phyloP scores from a whole-genome alignment of 2,888 invertebrate genomes.

The Phengaris alcon region DNA sequence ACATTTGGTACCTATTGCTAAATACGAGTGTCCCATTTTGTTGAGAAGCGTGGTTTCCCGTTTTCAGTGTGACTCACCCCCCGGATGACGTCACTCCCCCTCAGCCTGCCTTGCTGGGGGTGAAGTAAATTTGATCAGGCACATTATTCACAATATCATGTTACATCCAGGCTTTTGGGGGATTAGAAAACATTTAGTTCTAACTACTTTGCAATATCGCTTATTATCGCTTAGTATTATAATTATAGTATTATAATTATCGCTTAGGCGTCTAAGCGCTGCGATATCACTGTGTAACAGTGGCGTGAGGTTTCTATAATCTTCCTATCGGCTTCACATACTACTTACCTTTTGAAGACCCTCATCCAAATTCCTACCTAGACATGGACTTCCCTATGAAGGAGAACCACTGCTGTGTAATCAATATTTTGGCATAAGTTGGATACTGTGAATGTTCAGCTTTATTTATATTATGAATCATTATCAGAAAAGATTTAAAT shows the following conservation, averaged over 20 bases:
- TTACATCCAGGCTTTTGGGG: constrained; percentile 31
- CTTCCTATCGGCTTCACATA: too few relatives aligned
- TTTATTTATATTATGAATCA: too few relatives aligned
- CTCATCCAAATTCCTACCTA: too few relatives aligned
- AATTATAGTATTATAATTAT: too few relatives aligned
- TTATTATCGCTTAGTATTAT: too few relatives aligned
- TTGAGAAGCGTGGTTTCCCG: not conserved
- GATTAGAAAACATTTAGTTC: not conserved
- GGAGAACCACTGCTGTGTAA: not conserved
- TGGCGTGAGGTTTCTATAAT: too few relatives aligned
- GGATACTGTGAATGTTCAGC: not conserved
- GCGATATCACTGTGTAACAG: too few relatives aligned
- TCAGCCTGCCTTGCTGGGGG: constrained; percentile 1
- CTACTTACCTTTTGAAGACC: too few relatives aligned
- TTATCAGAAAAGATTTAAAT: too few relatives aligned
- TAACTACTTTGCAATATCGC: not conserved
- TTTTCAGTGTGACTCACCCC: constrained; percentile 3
- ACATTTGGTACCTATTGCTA: not conserved
- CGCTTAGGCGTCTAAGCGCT: too few relatives aligned
- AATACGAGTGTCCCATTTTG: not conserved
- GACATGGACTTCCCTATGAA: too few relatives aligned
- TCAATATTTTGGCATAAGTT: not conserved
- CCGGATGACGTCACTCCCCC: constrained; percentile 32
- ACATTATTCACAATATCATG: constrained; percentile 21
- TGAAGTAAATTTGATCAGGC: constrained; percentile 33